Evolutionary conservation across 53 echinoderm and acorn worm species (phyloP).

Genomic region (Echinometra lucunter): DNA sequence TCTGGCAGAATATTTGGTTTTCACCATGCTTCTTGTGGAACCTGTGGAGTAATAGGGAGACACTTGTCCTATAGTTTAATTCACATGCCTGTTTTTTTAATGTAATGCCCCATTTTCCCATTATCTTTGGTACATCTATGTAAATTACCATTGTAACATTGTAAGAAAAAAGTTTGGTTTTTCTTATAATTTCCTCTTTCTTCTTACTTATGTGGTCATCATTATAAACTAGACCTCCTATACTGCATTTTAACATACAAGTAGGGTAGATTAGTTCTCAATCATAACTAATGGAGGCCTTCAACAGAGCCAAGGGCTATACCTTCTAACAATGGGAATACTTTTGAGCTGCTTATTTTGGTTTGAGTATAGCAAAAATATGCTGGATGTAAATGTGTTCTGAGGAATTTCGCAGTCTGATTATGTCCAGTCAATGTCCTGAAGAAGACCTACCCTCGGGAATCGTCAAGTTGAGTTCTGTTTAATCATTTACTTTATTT

Average conservation of each 20-base stretch:
- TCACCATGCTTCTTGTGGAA: slow-evolving; percentile 24
- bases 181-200: too few species aligned
- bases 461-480: background rate
- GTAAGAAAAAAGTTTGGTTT: too few species aligned
- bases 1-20: slow-evolving; percentile 36
- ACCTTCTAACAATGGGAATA: too few species aligned
- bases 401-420: background rate
- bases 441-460: background rate
- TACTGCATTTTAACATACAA: too few species aligned
- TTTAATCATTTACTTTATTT: too few species aligned
- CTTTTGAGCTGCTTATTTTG: too few species aligned
- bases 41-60: background rate
- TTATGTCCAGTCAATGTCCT: background rate
- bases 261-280: too few species aligned
- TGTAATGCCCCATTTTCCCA: background rate
- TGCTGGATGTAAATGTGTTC: background rate
- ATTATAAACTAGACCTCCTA: too few species aligned
- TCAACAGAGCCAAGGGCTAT: too few species aligned
- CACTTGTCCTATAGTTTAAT: background rate
- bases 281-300: too few species aligned
- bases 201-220: too few species aligned
- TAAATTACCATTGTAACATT: too few species aligned
- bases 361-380: background rate
- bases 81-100: background rate
- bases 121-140: background rate